phyloP scores from a whole-genome alignment of 2,888 invertebrate genomes.

The Cheilosia vulpina region DNA sequence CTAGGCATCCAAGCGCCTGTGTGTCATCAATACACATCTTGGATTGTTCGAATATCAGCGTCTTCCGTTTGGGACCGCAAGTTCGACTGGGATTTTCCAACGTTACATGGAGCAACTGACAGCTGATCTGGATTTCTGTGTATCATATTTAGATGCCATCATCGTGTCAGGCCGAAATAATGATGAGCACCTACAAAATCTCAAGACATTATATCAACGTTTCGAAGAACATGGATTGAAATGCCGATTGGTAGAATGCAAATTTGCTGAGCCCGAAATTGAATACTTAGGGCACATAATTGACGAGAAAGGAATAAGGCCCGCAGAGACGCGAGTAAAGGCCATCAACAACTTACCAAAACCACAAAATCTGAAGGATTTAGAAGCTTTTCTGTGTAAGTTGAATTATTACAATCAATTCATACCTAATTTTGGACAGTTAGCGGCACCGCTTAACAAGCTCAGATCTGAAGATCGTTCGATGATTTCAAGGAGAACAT shows the following conservation, averaged over 20 bases:
- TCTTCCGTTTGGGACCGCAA: neutral
- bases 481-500: slow-evolving; percentile 4
- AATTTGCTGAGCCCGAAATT: slow-evolving; percentile 75
- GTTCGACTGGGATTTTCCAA: slow-evolving; percentile 31
- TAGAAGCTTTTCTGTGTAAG: slow-evolving; percentile 77
- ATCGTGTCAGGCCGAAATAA: slow-evolving; percentile 67
- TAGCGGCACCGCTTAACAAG: too few species aligned
- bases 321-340: slow-evolving; percentile 20
- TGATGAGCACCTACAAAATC: slow-evolving; percentile 46
- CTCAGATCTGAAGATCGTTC: neutral
- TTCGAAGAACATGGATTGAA: slow-evolving; percentile 39
- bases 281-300: slow-evolving; percentile 77
- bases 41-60: slow-evolving; percentile 18
- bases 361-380: slow-evolving; percentile 75
- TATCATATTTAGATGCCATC: slow-evolving; percentile 76
- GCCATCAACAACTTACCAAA: slow-evolving; percentile 76
- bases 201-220: slow-evolving; percentile 34
- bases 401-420: slow-evolving; percentile 49
- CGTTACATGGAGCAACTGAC: slow-evolving; percentile 38
- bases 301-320: slow-evolving; percentile 68
- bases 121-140: slow-evolving; percentile 30
- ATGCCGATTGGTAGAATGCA: slow-evolving; percentile 75
- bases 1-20: slow-evolving; percentile 14
- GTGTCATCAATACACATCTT: slow-evolving; percentile 24
- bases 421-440: slow-evolving; percentile 39